These are phyloP conservation scores for Alloscopus bannaensis DNA, from an alignment of 2,888 invertebrate genomes.

Conservation along the genomic window DNA sequence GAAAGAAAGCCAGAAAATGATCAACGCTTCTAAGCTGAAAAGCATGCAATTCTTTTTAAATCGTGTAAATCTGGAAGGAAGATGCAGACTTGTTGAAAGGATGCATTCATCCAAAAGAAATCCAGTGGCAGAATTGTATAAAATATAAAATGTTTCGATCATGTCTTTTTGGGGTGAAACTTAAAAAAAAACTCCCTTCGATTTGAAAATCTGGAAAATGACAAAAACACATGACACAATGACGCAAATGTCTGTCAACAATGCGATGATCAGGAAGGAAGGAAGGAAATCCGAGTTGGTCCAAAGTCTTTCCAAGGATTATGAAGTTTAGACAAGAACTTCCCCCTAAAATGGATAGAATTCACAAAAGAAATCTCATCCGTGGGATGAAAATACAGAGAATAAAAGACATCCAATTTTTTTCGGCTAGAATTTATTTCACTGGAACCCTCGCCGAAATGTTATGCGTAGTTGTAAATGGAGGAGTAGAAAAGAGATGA, in stretches of 20 bases:
- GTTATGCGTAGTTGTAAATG: neutral
- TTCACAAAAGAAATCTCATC: constrained; percentile 23
- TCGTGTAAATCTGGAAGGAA: neutral
- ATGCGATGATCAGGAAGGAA: constrained; percentile 47
- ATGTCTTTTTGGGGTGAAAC: neutral
- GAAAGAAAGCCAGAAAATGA: neutral
- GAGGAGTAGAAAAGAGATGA: neutral
- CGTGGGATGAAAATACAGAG: constrained; percentile 39
- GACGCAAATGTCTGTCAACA: no score
- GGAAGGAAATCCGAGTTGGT: constrained; percentile 40
- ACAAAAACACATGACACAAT: neutral
- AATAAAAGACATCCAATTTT: constrained; percentile 1
- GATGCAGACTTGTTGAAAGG: neutral
- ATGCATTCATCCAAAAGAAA: neutral
- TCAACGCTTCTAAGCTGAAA: no score
- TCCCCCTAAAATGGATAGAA: neutral
- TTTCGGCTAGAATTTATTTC: no score
- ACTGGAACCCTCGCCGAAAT: neutral
- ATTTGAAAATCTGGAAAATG: neutral
- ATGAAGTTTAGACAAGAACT: neutral
- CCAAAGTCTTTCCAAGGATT: no score
- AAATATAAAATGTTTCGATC: neutral
- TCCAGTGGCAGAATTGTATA: neutral
- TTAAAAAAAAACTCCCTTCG: neutral
- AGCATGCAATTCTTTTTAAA: neutral